These are phyloP conservation scores for Pangasius krempfi DNA, from an alignment of 2,797 vertebrate species.

Conservation along the genomic window DNA sequence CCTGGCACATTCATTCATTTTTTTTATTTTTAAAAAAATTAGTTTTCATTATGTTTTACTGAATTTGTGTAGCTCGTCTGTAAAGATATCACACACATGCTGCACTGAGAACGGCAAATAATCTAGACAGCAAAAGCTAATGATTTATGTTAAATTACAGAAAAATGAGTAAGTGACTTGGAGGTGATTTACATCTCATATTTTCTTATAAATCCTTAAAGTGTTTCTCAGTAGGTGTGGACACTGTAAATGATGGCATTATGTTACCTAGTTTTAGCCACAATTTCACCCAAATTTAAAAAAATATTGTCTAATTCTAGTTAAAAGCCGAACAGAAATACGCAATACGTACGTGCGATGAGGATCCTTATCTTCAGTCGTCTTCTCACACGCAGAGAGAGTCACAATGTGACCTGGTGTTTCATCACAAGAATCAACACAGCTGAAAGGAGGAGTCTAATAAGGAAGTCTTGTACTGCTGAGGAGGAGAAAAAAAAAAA, in stretches of 20 bases:
- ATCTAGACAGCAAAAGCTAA: background rate
- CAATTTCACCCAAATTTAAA: background rate
- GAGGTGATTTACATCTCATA: background rate
- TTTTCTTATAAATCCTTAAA: background rate
- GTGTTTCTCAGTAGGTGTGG: background rate
- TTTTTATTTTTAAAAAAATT: too few relatives aligned
- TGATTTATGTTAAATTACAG: background rate
- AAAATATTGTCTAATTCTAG: background rate
- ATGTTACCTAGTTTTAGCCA: background rate
- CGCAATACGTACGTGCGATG: slow-evolving; percentile 6
- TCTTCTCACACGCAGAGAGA: slow-evolving; percentile 1
- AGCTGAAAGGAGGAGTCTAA: slow-evolving; percentile 27
- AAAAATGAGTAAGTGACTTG: background rate
- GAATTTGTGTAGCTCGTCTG: background rate
- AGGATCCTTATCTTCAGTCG: background rate
- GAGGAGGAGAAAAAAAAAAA: background rate
- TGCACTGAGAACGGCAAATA: background rate
- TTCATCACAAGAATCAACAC: slow-evolving; percentile 23
- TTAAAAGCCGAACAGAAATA: background rate
- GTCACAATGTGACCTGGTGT: background rate
- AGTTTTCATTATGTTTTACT: too few relatives aligned
- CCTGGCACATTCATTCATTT: background rate
- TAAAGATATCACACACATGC: background rate
- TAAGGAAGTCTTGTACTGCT: slow-evolving; percentile 15
- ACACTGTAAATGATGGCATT: too few relatives aligned